Evolutionary conservation across 2,113 vertebrate species (phyloP).

Genomic region (Neotragus moschatus): DNA sequence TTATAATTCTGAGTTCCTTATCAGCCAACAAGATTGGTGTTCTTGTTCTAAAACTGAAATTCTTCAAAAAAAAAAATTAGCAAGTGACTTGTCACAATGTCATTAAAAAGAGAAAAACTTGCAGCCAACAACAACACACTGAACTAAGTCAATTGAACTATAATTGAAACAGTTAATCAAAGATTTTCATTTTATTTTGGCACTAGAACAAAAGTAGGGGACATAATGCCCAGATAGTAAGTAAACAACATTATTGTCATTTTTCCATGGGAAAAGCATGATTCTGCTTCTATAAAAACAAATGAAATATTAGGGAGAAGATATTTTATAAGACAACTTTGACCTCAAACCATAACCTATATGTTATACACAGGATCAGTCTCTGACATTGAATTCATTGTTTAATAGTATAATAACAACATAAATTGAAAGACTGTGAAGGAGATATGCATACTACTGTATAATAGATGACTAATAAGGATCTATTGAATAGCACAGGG

Average conservation of each 20-base stretch:
- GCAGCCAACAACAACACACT: constrained; percentile 51
- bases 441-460: neutral
- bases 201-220: neutral
- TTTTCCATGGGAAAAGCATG: constrained; percentile 43
- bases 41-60: constrained; percentile 62
- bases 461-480: neutral
- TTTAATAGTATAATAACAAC: neutral
- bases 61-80: constrained; percentile 65
- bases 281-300: constrained; percentile 44
- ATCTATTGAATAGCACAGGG: neutral
- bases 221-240: constrained; percentile 46
- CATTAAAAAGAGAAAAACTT: constrained; percentile 43
- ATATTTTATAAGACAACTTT: constrained; percentile 17
- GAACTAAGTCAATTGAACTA: constrained; percentile 53
- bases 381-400: neutral
- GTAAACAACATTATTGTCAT: constrained; percentile 57
- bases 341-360: neutral
- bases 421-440: neutral
- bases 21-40: constrained; percentile 63
- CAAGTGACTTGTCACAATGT: constrained; percentile 62
- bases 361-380: neutral
- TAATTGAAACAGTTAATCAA: constrained; percentile 52
- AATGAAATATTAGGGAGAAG: neutral
- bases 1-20: neutral
- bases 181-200: constrained; percentile 56